Percentiles rank a stretch among this genome's conserved stretches.
These are phyloP conservation scores for Cantharis rustica DNA, from an alignment of 2,888 invertebrate genomes.

Conservation along the genomic window DNA sequence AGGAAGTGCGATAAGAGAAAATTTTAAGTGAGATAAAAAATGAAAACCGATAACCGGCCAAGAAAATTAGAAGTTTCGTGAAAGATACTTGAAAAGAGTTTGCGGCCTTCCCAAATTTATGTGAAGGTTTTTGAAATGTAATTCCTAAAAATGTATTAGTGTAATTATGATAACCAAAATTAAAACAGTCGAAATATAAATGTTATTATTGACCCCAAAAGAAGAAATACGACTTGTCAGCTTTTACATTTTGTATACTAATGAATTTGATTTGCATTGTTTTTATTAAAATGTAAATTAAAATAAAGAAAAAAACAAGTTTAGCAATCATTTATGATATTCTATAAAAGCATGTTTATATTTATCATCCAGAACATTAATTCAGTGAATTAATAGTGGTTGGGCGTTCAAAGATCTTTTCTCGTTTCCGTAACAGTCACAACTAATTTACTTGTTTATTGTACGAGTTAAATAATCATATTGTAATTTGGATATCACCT, in stretches of 20 bases:
- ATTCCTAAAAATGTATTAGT: background rate
- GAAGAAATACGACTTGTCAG: background rate
- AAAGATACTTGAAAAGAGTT: background rate
- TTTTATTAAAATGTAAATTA: background rate
- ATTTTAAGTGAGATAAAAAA: background rate
- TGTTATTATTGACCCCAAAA: background rate
- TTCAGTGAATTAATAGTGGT: slow-evolving; percentile 9
- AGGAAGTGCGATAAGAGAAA: background rate
- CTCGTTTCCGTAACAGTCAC: background rate
- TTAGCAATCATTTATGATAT: background rate
- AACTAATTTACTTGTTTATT: slow-evolving; percentile 17
- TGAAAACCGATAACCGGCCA: background rate
- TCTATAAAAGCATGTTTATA: background rate
- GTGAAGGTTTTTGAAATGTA: background rate
- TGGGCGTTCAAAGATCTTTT: slow-evolving; percentile 7
- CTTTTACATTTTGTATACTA: background rate
- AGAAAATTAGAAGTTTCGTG: background rate
- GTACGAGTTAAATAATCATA: slow-evolving; percentile 6
- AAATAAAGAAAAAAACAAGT: background rate
- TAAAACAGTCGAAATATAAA: background rate
- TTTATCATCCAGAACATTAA: background rate
- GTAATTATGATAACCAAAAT: background rate
- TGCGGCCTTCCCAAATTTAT: background rate
- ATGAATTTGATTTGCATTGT: background rate
- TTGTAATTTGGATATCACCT: slow-evolving; percentile 15